phyloP scores from a whole-genome alignment of 1,140 invertebrate species.

The Agraylea sexmaculata region DNA sequence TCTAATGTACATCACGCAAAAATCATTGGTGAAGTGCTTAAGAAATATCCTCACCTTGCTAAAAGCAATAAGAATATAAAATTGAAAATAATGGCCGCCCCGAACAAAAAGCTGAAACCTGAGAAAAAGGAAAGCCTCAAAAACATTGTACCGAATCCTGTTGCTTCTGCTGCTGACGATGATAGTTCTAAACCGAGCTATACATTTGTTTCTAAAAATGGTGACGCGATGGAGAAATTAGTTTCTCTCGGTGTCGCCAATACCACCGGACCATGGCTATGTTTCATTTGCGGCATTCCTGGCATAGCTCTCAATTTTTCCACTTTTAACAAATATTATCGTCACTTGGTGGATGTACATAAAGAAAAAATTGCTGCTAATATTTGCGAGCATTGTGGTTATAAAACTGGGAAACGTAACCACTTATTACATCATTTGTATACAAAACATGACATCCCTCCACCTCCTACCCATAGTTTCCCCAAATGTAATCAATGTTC shows the following conservation, averaged over 20 bases:
- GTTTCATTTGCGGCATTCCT: constrained; percentile 51
- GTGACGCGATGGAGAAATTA: constrained; percentile 33
- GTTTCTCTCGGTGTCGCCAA: constrained; percentile 44
- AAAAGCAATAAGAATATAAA: constrained; percentile 79
- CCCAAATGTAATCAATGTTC: constrained; percentile 66
- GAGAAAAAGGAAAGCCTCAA: constrained; percentile 22
- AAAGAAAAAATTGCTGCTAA: constrained; percentile 65
- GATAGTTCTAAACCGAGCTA: constrained; percentile 23
- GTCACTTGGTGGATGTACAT: constrained; percentile 71
- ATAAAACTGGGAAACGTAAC: constrained; percentile 61
- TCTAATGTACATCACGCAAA: constrained; percentile 64
- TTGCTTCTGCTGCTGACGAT: constrained; percentile 16
- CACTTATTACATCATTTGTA: constrained; percentile 70
- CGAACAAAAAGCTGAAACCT: constrained; percentile 31
- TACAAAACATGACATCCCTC: constrained; percentile 63
- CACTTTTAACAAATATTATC: constrained; percentile 62
- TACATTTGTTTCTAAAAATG: constrained; percentile 34
- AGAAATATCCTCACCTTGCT: constrained; percentile 77
- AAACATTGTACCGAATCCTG: constrained; percentile 34
- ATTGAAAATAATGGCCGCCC: constrained; percentile 61
- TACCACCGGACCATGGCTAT: constrained; percentile 52
- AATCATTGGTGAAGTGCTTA: constrained; percentile 74
- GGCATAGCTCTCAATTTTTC: constrained; percentile 55
- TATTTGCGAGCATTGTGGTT: constrained; percentile 76
- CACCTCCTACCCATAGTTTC: constrained; percentile 55